Base-by-base conservation (phyloP, 2,113 vertebrate genomes). In the Lophochroa leadbeateri region DNA sequence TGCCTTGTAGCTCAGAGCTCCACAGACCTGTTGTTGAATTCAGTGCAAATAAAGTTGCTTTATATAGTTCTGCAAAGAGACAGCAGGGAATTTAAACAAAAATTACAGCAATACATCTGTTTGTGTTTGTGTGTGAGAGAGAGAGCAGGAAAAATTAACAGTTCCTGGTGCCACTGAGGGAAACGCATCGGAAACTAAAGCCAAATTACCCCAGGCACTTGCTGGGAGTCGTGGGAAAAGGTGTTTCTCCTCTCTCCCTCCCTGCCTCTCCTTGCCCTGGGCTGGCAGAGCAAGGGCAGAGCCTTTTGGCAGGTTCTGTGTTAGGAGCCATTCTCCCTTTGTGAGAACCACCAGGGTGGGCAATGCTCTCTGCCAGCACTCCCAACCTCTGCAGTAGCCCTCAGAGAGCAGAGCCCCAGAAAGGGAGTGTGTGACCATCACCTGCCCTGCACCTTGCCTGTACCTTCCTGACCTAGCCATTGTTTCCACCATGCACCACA, bases 401-500 rank as follows among this genome's bases (percentile, higher is more conserved):
- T 86, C 60, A 49, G 75, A 58, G 37, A 70, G 33, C 80, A 72
- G 37, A 86, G 23, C 20, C 24, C 29, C 55, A 69, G 44, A 35
- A 52, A 49, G 41, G 81, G 80, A 86, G 83, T 79, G 86, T 75
- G 77, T 65, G 58, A 57, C 77, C 60, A 76, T 88, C 92, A 37
- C 65, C 80, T 90, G 63, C 41, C 53, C 58, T 74, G 41, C n/a
- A 31, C 57, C 33, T 55, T 75, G 46, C 63, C 60, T 39, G 4
- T 19, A 4, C 85, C 69, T 79, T 78, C 39, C 61, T 7, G 2
- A 4, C 61, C 29, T 44, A 55, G 52, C 35, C 72, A 88, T 96
- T 97, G 94, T 96, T 93, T 86, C 46, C 55, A 94, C 64, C 65
- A 86, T 90, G 95, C 94, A 92, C 64, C 92, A 86, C 68, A 82